Percentiles rank a stretch among this genome's conserved stretches.
Conservation (phyloP, 2,113 vertebrate species). For the Machaerirhynchus nigripectus region DNA sequence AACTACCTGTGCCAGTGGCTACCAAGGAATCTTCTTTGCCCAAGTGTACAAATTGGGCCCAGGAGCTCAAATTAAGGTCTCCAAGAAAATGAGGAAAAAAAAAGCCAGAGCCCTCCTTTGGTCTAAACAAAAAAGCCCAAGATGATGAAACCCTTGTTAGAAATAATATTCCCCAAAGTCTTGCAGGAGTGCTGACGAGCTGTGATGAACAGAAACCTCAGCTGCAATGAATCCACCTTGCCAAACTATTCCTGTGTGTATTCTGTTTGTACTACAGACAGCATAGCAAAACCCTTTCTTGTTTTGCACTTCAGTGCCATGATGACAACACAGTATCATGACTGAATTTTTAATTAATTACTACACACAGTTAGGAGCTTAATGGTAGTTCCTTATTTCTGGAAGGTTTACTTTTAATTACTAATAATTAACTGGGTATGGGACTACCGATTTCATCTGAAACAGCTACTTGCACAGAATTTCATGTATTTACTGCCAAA, state of each 20-base stretch:
- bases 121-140: neutral
- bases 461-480: neutral
- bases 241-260: neutral
- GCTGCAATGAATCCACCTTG: neutral
- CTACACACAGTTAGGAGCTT: neutral
- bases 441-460: neutral
- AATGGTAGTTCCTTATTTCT: neutral
- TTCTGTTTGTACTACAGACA: neutral
- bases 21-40: neutral
- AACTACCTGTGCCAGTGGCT: neutral
- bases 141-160: neutral
- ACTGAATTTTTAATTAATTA: neutral
- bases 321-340: neutral
- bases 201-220: neutral
- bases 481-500: conserved; percentile 1
- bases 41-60: neutral
- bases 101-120: neutral
- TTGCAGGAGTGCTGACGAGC: neutral
- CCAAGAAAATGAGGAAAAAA: neutral
- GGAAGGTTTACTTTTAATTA: conserved; percentile 1
- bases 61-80: neutral
- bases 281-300: neutral
- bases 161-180: neutral
- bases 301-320: neutral
- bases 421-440: neutral